These are phyloP conservation scores for Tetrax tetrax DNA, from an alignment of 2,113 vertebrate genomes.

Conservation along the genomic window DNA sequence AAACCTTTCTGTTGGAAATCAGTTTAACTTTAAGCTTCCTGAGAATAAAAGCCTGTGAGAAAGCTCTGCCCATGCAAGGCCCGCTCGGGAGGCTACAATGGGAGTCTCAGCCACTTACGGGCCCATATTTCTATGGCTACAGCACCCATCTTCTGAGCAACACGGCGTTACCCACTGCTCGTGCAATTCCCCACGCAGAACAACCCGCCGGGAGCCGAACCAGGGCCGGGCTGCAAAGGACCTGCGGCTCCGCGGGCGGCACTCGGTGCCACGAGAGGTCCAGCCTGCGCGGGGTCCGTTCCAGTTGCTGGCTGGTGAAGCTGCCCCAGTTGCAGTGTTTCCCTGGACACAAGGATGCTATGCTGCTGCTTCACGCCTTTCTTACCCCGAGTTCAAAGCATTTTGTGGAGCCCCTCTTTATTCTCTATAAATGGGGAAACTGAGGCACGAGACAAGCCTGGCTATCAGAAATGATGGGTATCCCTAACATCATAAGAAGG, in stretches of 20 bases:
- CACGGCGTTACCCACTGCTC: not conserved
- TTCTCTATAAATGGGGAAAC: not conserved
- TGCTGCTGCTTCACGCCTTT: not conserved
- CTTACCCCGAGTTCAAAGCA: not conserved
- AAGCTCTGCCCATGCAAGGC: conserved; percentile 62
- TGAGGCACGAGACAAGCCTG: not conserved
- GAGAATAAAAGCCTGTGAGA: conserved; percentile 76
- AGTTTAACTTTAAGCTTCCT: conserved; percentile 73
- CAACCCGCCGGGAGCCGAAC: not conserved
- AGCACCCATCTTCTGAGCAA: conserved; percentile 37
- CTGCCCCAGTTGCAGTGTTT: not conserved
- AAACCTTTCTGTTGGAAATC: conserved; percentile 77
- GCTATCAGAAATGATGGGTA: accelerated
- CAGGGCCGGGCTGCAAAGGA: not conserved
- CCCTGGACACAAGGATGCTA: not conserved
- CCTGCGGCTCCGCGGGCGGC: accelerated
- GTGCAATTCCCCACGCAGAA: not conserved
- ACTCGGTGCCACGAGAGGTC: accelerated
- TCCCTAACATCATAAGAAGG: not conserved
- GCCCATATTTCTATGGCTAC: conserved; percentile 61
- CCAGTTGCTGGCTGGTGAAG: not conserved
- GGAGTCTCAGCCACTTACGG: not conserved
- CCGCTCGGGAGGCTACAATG: conserved; percentile 51
- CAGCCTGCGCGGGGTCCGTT: accelerated
- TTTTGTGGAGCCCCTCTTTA: not conserved